Conservation (phyloP, 2,888 invertebrate species). For the Lutraria lutraria region DNA sequence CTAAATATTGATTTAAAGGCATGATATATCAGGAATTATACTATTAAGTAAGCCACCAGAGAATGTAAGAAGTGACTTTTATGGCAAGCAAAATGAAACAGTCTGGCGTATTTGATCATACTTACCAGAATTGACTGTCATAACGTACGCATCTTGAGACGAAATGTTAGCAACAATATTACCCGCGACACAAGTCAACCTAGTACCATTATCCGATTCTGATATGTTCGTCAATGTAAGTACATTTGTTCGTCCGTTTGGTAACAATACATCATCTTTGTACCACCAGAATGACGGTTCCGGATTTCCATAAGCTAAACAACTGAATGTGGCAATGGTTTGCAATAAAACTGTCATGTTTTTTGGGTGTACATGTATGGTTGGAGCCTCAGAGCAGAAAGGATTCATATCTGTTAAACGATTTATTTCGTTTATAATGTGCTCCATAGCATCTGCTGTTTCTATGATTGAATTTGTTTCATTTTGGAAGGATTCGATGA, state of each 20-base stretch:
- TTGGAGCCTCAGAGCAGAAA: slow-evolving; percentile 26
- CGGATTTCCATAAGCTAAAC: slow-evolving; percentile 42
- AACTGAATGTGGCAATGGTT: slow-evolving; percentile 26
- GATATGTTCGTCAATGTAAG: not conserved
- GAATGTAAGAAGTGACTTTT: not conserved
- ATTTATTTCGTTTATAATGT: not conserved
- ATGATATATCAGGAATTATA: no score
- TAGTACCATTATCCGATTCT: not conserved
- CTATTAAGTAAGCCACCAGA: not conserved
- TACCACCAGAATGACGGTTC: slow-evolving; percentile 49
- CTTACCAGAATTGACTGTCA: slow-evolving; percentile 9
- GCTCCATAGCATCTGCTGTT: slow-evolving; percentile 17
- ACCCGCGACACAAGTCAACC: slow-evolving; percentile 20
- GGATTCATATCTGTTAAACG: slow-evolving; percentile 12
- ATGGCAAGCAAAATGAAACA: not conserved
- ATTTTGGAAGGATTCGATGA: slow-evolving; percentile 43
- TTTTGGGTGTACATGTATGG: not conserved
- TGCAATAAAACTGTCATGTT: slow-evolving; percentile 46
- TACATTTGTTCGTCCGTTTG: not conserved
- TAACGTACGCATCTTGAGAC: not conserved
- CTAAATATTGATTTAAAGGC: not conserved
- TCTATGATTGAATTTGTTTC: slow-evolving; percentile 14
- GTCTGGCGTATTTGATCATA: not conserved
- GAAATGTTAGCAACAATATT: slow-evolving; percentile 31
- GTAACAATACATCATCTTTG: slow-evolving; percentile 26